These are phyloP conservation scores for Hylia prasina DNA, from an alignment of 2,113 vertebrate species.

Conservation along the genomic window DNA sequence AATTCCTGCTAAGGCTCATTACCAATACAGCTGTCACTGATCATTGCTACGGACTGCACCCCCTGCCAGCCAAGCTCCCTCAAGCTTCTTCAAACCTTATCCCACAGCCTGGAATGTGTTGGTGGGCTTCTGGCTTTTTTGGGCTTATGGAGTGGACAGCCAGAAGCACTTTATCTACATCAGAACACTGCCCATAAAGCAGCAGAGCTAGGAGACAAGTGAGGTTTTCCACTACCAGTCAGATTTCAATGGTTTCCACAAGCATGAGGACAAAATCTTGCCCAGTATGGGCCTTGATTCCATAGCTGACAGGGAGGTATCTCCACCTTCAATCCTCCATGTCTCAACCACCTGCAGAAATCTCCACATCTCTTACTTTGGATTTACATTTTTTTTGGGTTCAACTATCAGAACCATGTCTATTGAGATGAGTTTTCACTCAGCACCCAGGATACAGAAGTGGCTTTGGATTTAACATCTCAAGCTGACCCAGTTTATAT, in stretches of 20 bases:
- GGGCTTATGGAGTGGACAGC: neutral
- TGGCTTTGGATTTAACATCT: neutral
- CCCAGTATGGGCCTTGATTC: neutral
- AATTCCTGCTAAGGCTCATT: neutral
- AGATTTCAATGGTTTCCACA: neutral
- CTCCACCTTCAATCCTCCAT: neutral
- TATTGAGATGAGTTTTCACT: neutral
- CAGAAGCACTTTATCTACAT: neutral
- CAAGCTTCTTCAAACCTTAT: neutral
- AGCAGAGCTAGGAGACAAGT: neutral
- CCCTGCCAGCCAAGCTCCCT: neutral
- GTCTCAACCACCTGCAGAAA: neutral
- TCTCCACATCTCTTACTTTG: neutral
- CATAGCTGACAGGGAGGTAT: neutral
- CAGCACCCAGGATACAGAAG: neutral
- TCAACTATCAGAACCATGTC: neutral
- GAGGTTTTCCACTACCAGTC: neutral
- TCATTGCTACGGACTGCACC: neutral
- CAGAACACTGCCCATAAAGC: accelerated
- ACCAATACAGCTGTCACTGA: neutral
- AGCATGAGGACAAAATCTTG: neutral
- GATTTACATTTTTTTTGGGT: neutral
- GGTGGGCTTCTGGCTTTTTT: neutral
- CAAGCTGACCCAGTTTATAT: neutral
- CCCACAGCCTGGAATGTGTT: neutral